Evolutionary conservation across 2,888 invertebrate genomes (phyloP).

Genomic region (Spilosoma lubricipeda): DNA sequence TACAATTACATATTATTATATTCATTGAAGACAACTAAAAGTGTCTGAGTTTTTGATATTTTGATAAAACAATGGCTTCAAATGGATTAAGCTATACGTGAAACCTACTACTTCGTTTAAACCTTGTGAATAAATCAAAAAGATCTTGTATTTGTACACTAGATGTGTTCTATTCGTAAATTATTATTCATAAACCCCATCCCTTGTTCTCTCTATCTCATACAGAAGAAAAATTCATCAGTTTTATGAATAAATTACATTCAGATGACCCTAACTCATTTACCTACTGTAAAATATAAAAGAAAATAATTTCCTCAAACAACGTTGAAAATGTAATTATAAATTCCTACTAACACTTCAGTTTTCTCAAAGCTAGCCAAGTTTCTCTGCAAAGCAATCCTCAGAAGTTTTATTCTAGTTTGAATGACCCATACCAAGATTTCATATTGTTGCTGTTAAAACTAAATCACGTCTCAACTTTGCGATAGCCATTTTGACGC

Average conservation of each 20-base stretch:
- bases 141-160: too few species aligned
- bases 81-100: too few species aligned
- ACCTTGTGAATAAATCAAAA: too few species aligned
- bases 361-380: constrained; percentile 4
- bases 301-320: background rate
- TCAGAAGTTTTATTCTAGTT: constrained; percentile 32
- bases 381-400: constrained; percentile 10
- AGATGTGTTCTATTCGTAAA: too few species aligned
- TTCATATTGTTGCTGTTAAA: constrained; percentile 37
- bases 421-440: constrained; percentile 30
- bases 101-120: too few species aligned
- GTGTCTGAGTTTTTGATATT: background rate
- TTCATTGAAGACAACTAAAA: background rate
- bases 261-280: background rate
- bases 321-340: background rate
- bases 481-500: constrained; percentile 9
- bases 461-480: constrained; percentile 26
- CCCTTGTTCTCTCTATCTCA: too few species aligned
- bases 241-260: background rate
- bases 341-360: constrained; percentile 1
- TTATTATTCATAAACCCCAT: too few species aligned
- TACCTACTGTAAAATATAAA: too few species aligned
- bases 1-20: too few species aligned
- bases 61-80: background rate
- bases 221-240: too few species aligned